phyloP scores from a whole-genome alignment of 2,113 vertebrate species.

The Mugil cephalus region DNA sequence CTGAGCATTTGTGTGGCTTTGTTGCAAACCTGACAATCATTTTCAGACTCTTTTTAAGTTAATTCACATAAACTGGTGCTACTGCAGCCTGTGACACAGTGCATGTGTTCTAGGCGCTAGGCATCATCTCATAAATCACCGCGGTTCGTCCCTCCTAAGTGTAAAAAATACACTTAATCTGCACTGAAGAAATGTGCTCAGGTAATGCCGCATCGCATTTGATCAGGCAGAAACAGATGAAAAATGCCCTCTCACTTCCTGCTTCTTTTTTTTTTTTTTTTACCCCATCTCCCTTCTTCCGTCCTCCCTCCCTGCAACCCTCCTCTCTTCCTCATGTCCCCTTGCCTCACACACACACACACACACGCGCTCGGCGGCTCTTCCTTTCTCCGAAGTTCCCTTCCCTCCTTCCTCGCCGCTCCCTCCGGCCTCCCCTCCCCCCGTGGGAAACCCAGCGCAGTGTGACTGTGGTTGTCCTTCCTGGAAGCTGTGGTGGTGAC shows the following conservation, averaged over 20 bases:
- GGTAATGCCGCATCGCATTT: neutral
- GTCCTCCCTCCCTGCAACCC: conserved; percentile 3
- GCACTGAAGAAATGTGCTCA: no score
- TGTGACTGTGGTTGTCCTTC: conserved; percentile 84
- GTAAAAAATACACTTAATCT: no score
- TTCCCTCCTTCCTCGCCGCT: conserved; percentile 46
- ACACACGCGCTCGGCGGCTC: conserved; percentile 36
- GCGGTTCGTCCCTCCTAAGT: no score
- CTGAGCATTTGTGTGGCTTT: no score
- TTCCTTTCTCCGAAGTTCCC: conserved; percentile 34
- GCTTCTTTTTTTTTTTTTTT: no score
- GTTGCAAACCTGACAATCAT: no score
- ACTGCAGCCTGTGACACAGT: no score
- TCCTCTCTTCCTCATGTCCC: conserved; percentile 43
- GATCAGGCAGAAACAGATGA: neutral
- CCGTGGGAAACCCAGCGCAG: conserved; percentile 83
- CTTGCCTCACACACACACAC: conserved; percentile 5
- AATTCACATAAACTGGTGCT: no score
- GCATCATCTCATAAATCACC: no score
- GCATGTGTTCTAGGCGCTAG: no score
- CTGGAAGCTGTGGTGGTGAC: conserved; percentile 84
- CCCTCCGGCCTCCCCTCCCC: conserved; percentile 66
- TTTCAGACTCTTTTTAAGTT: no score
- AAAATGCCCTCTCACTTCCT: conserved; percentile 5
- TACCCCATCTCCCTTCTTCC: neutral